Evolutionary conservation across 2,113 vertebrate species (phyloP).

Genomic region (Bucco capensis): DNA sequence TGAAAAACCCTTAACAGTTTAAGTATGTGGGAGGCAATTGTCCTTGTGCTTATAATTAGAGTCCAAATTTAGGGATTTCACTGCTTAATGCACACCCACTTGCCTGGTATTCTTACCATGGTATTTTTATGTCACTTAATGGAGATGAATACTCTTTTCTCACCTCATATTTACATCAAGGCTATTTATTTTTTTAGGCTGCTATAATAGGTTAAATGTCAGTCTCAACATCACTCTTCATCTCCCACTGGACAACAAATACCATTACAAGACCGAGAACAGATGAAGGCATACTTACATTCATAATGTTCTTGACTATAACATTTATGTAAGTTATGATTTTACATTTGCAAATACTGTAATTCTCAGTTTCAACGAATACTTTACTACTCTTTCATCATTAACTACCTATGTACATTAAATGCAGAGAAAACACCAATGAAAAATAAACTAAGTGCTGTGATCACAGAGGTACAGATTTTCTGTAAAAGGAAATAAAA

Average conservation of each 20-base stretch:
- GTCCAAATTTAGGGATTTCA: conserved; percentile 67
- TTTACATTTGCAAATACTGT: conserved; percentile 69
- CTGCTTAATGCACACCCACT: conserved; percentile 57
- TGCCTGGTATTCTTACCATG: conserved; percentile 41
- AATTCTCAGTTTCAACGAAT: conserved; percentile 63
- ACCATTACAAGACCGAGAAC: conserved; percentile 54
- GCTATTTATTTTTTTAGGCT: conserved; percentile 60
- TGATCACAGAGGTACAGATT: neutral
- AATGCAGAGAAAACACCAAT: conserved; percentile 11
- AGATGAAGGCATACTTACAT: conserved; percentile 69
- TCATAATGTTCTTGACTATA: conserved; percentile 59
- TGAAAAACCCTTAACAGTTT: conserved; percentile 47
- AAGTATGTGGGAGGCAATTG: conserved; percentile 67
- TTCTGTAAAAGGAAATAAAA: neutral
- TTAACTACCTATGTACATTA: conserved; percentile 36
- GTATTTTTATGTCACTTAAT: conserved; percentile 64
- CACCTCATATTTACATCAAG: conserved; percentile 67
- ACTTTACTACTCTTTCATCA: conserved; percentile 60
- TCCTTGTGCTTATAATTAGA: conserved; percentile 70
- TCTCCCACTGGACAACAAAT: conserved; percentile 70
- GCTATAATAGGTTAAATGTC: conserved; percentile 66
- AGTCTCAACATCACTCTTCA: conserved; percentile 63
- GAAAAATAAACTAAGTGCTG: conserved; percentile 15
- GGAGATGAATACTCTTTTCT: conserved; percentile 67
- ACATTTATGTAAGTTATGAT: conserved; percentile 72